phyloP scores from a whole-genome alignment of 2,797 vertebrate genomes.

The Lepus oiostolus region DNA sequence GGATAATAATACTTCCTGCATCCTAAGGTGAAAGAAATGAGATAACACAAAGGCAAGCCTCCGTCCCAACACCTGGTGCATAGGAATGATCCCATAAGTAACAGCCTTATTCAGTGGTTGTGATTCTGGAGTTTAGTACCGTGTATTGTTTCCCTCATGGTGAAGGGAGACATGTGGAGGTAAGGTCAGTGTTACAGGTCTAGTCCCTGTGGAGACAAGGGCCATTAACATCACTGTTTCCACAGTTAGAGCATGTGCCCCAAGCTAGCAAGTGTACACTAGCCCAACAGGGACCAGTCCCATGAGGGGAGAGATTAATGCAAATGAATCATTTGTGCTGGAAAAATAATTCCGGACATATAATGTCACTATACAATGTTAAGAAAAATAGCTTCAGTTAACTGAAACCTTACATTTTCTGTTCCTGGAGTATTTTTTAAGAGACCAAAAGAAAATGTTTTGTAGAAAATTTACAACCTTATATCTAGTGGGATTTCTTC shows the following conservation, averaged over 20 bases:
- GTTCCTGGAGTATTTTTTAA: conserved; percentile 37
- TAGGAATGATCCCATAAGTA: background rate
- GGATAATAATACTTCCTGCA: background rate
- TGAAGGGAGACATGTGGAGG: background rate
- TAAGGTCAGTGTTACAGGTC: background rate
- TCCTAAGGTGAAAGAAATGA: background rate
- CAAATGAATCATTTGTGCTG: conserved; percentile 21
- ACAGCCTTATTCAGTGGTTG: background rate
- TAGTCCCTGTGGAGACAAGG: background rate
- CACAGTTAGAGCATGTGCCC: background rate
- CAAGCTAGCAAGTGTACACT: background rate
- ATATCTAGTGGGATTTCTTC: conserved; percentile 57
- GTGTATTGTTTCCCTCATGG: background rate
- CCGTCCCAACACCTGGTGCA: background rate
- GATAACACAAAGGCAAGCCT: background rate
- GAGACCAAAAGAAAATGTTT: conserved; percentile 36
- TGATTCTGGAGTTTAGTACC: background rate
- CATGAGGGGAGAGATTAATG: background rate
- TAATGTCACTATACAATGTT: background rate
- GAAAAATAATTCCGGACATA: conserved; percentile 44
- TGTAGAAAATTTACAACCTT: conserved; percentile 62
- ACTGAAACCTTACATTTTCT: conserved; percentile 47
- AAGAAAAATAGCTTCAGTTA: conserved; percentile 10
- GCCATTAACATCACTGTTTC: conserved; percentile 1
- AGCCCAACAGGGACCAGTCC: background rate